A percentile compares a stretch with the other conserved stretches of the same genome.
phyloP scores from a whole-genome alignment of 2,113 vertebrate genomes.

The Colinus virginianus region DNA sequence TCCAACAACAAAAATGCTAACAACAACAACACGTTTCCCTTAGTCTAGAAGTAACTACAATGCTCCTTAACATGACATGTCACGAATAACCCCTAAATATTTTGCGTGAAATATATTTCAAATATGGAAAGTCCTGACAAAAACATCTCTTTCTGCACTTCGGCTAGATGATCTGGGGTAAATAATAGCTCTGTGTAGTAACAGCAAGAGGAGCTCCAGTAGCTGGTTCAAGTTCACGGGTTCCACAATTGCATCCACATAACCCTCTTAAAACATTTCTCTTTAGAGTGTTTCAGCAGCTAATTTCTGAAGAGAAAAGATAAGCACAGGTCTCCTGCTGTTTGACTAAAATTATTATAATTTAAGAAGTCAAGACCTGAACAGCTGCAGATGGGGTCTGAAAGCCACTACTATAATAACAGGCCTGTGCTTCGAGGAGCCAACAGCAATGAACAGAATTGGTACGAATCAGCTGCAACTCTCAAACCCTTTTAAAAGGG shows the following conservation, averaged over 20 bases:
- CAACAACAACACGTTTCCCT: not conserved
- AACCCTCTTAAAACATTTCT: conserved; percentile 33
- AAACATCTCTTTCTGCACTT: not conserved
- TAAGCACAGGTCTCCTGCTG: not conserved
- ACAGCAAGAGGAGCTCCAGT: not conserved
- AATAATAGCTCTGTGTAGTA: not conserved
- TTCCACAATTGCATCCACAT: not conserved
- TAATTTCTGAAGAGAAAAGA: conserved; percentile 32
- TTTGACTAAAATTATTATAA: conserved; percentile 47
- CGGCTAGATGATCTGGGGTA: not conserved
- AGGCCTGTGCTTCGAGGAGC: not conserved
- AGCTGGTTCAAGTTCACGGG: conserved; percentile 13
- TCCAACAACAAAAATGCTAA: not conserved
- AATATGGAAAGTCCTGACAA: not conserved
- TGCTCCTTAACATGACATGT: not conserved
- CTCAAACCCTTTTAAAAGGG: not conserved
- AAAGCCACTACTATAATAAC: conserved; percentile 9
- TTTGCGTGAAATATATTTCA: not conserved
- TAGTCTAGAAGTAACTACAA: not conserved
- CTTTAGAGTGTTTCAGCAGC: conserved; percentile 8
- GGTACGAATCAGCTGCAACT: not conserved
- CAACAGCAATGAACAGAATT: not conserved
- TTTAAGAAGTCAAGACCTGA: conserved; percentile 22
- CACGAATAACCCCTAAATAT: not conserved
- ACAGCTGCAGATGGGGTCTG: conserved; percentile 41